These are phyloP conservation scores for Pollachius pollachius DNA, from an alignment of 2,113 vertebrate genomes.

Conservation along the genomic window DNA sequence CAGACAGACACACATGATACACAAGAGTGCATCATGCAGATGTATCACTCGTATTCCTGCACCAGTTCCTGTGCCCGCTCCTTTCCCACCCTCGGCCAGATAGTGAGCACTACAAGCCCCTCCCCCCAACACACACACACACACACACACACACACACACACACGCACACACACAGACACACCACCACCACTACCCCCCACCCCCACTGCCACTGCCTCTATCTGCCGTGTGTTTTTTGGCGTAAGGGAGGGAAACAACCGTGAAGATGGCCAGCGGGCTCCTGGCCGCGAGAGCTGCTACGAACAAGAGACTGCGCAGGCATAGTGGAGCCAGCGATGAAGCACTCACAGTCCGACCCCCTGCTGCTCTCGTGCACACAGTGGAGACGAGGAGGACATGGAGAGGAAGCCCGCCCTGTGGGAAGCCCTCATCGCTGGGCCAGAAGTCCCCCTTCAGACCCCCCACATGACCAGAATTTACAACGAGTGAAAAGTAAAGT, in stretches of 20 bases:
- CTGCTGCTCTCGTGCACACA: no score
- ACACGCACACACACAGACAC: no score
- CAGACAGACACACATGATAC: slow-evolving; percentile 20
- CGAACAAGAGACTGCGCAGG: slow-evolving; percentile 56
- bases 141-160: no score
- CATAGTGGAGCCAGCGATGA: slow-evolving; percentile 26
- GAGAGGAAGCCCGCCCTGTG: no score
- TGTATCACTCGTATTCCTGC: slow-evolving; percentile 62
- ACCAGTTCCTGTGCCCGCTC: slow-evolving; percentile 62
- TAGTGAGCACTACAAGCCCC: slow-evolving; percentile 28
- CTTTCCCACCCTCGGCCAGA: slow-evolving; percentile 81
- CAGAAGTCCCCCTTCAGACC: no score
- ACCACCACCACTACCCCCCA: slow-evolving; percentile 30
- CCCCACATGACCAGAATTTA: no score
- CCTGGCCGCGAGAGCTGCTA: slow-evolving; percentile 24
- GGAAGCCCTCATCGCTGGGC: no score
- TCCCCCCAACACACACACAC: background rate
- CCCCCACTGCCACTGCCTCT: slow-evolving; percentile 55
- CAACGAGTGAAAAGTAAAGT: no score
- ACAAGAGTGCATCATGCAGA: slow-evolving; percentile 52
- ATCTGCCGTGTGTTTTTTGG: slow-evolving; percentile 87
- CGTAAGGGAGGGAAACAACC: slow-evolving; percentile 86
- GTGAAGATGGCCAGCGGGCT: slow-evolving; percentile 70
- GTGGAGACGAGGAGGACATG: no score
- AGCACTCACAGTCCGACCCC: slow-evolving; percentile 11